A percentile compares a stretch with the other conserved stretches of the same genome.
phyloP scores from a whole-genome alignment of 2,888 invertebrate species.

The Gandaritis pyraliata region DNA sequence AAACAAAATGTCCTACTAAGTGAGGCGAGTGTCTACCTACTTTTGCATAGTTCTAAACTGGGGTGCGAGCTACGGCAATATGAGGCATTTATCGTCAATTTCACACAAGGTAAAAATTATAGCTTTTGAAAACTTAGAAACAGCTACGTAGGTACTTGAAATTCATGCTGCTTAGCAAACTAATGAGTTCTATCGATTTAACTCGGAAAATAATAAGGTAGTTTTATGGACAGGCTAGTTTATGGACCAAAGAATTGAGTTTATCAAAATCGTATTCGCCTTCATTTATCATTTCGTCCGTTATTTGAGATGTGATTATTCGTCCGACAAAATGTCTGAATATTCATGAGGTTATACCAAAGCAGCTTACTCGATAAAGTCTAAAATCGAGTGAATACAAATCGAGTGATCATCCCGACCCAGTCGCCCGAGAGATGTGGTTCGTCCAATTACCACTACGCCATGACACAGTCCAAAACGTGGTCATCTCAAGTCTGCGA shows the following conservation, averaged over 20 bases:
- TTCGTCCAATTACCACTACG: slow-evolving; percentile 45
- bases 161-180: no score
- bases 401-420: slow-evolving; percentile 23
- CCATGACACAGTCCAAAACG: slow-evolving; percentile 8
- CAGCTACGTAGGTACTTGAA: no score
- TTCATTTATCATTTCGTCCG: slow-evolving; percentile 13
- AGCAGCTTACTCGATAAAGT: slow-evolving; percentile 35
- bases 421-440: slow-evolving; percentile 43
- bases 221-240: no score
- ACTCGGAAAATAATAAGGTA: no score
- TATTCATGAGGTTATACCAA: slow-evolving; percentile 25
- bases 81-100: no score
- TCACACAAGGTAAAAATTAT: no score
- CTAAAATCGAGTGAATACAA: slow-evolving; percentile 38
- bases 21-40: slow-evolving; percentile 37
- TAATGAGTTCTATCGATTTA: no score
- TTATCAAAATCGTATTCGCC: slow-evolving; percentile 2
- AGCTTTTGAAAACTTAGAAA: no score
- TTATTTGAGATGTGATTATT: slow-evolving; percentile 22
- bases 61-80: slow-evolving; percentile 2
- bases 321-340: slow-evolving; percentile 15
- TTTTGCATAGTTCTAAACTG: slow-evolving; percentile 13
- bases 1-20: slow-evolving; percentile 48
- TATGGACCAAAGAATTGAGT: not conserved
- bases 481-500: not conserved